Conservation (phyloP, 2,888 invertebrate genomes). For the Metallyticus violacea region DNA sequence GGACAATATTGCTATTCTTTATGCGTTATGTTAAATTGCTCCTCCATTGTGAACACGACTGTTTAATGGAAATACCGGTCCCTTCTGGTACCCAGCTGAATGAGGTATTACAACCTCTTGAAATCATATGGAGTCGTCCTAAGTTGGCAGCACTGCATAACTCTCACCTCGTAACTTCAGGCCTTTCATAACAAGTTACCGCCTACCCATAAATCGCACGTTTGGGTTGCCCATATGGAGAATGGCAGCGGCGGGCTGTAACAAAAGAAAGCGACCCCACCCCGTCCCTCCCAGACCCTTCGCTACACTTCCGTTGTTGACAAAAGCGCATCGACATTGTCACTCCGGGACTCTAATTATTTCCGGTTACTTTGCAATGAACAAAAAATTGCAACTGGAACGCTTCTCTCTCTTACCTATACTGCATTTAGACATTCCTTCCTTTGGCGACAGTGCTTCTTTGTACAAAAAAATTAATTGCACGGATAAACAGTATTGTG, state of each 20-base stretch:
- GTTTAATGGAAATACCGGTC: neutral
- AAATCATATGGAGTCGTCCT: neutral
- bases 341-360: neutral
- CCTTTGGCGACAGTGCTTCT: no score
- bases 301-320: neutral
- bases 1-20: no score
- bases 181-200: conserved; percentile 17
- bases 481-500: neutral
- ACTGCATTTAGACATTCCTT: neutral
- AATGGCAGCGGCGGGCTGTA: neutral
- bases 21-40: neutral
- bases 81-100: neutral
- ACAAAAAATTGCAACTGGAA: neutral
- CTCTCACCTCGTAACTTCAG: neutral
- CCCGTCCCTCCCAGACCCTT: neutral
- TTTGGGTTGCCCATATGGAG: neutral
- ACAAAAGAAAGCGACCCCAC: neutral
- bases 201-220: conserved; percentile 22
- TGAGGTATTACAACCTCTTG: neutral
- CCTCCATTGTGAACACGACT: neutral
- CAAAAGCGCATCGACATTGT: neutral
- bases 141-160: conserved; percentile 16
- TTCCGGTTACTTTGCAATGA: neutral
- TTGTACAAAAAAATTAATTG: neutral
- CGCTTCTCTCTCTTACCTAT: neutral